Evolutionary conservation across 2,797 vertebrate genomes (phyloP).

Genomic region (Anguilla megastoma): DNA sequence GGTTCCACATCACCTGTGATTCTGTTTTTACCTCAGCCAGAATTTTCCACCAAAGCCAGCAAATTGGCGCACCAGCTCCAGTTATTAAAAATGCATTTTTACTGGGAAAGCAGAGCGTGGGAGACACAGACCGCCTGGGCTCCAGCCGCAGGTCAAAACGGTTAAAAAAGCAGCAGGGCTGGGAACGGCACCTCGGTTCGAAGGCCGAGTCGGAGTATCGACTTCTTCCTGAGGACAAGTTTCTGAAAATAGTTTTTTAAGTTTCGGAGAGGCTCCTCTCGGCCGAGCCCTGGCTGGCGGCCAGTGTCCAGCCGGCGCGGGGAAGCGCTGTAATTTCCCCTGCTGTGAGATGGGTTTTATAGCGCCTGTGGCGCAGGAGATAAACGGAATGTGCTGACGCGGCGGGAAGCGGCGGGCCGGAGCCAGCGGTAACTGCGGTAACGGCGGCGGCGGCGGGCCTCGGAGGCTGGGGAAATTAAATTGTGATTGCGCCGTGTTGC

Average conservation of each 20-base stretch:
- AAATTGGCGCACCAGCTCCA: background rate
- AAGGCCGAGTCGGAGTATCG: background rate
- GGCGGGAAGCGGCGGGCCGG: slow-evolving; percentile 56
- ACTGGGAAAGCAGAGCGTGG: background rate
- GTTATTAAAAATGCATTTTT: background rate
- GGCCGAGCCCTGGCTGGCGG: no score
- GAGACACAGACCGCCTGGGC: background rate
- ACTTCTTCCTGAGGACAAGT: background rate
- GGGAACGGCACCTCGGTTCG: background rate
- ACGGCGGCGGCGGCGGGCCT: slow-evolving; percentile 53
- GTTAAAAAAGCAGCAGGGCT: background rate
- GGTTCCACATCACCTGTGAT: background rate
- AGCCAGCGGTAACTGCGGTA: slow-evolving; percentile 62
- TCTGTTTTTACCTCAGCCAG: background rate
- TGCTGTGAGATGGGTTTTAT: background rate
- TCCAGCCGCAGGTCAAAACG: background rate
- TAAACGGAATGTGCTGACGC: slow-evolving; percentile 65
- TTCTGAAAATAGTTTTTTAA: background rate
- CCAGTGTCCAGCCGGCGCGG: background rate
- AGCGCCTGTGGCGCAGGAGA: slow-evolving; percentile 36
- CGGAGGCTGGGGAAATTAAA: slow-evolving; percentile 68
- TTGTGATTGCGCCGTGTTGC: slow-evolving; percentile 58
- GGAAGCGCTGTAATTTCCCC: background rate
- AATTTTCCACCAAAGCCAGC: background rate
- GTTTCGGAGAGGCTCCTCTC: background rate